Evolutionary conservation across 2,797 vertebrate genomes (phyloP), one percentile per base, ranked within the genome.

Genomic region (Ceryle rudis): DNA sequence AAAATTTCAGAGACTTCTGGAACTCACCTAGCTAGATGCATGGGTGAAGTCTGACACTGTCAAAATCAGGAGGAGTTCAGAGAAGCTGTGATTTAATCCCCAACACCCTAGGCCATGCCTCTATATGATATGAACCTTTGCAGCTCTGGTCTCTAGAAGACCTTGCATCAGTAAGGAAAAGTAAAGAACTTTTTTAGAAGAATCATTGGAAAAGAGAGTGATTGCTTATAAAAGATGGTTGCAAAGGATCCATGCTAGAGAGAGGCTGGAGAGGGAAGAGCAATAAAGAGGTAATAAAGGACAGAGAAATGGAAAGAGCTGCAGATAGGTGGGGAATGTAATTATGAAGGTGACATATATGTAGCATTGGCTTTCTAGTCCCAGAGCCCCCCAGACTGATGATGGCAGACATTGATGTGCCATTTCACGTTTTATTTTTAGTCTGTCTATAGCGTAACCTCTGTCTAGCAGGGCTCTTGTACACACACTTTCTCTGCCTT

Each of bases 1-100:
- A 90, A 69, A 41, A 66, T 94, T 81, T 88, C 37, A n/a, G 7
- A 77, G 51, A 31, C 33, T 95, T 57, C 60, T 85, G 44, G 47
- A 73, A 86, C 49, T 86, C 26, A 18, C 4, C 0, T 39, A 77
- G 26, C 29, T 67, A 2, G 54, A 62, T 20, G 25, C 25, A 64
- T 25, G 28, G 64, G 33, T 42, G 37, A 80, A 64, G 37, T 61
- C 3, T 55, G 55, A 35, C 12, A 2, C 22, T 64, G 0, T 26
- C 5, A 2, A n/a, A 70, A 25, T n/a, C 6, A 22, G 2, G 26
- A 69, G 49, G 33, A 54, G 39, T 23, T 78, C 17, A 57, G 25
- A 20, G 70, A 75, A 60, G 26, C 44, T 2, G 1, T 7, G 54
- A 47, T 23, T 72, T 19, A 28, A 28, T 47, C 42, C 51, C 46